phyloP scores from a whole-genome alignment of 1,140 invertebrate genomes.

The Laupala kohalensis region DNA sequence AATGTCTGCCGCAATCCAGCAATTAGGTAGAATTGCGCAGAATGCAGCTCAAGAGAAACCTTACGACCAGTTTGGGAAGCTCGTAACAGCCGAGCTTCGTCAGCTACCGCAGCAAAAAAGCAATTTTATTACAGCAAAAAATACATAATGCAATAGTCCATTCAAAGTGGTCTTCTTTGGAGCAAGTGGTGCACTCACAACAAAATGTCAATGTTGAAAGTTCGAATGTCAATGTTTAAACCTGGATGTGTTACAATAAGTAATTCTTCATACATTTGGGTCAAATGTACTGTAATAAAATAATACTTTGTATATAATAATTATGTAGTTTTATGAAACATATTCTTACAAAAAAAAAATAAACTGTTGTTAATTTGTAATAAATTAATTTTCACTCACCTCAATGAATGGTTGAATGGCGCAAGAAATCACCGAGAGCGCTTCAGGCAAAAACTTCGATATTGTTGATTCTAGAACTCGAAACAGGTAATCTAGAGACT shows the following conservation, averaged over 20 bases:
- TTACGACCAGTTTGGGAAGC: slow-evolving; percentile 15
- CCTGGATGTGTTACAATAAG: no score
- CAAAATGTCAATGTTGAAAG: no score
- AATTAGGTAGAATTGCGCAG: not conserved
- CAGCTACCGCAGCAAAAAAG: slow-evolving; percentile 12
- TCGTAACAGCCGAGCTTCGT: slow-evolving; percentile 14
- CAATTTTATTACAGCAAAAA: slow-evolving; percentile 14
- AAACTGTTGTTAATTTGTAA: not conserved
- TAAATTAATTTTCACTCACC: not conserved
- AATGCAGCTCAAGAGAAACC: slow-evolving; percentile 10
- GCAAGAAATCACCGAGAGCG: not conserved
- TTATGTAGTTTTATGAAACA: slow-evolving; percentile 7
- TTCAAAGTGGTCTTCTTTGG: no score
- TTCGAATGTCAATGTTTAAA: no score
- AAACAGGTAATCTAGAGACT: slow-evolving; percentile 1
- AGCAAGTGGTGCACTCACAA: no score
- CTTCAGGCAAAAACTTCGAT: not conserved
- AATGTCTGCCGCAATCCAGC: not conserved
- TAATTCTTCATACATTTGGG: no score
- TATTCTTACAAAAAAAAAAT: no score
- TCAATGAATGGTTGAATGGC: slow-evolving; percentile 1
- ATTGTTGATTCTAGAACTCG: not conserved
- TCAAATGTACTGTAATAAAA: not conserved
- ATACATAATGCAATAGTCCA: no score
- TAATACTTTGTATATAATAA: no score